Conservation (phyloP, 2,888 invertebrate genomes). For the Zonitis immaculata region DNA sequence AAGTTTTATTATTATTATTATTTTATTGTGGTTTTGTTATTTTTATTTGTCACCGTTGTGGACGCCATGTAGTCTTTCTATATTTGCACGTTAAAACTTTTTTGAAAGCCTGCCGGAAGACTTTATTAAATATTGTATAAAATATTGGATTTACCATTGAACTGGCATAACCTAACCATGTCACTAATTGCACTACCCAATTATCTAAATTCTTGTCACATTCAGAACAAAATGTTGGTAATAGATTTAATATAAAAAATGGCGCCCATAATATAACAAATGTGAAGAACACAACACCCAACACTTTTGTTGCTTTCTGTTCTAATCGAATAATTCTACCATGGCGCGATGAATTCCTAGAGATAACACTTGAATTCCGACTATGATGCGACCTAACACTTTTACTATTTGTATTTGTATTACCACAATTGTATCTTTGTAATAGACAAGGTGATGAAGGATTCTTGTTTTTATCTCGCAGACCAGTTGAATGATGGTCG, state of each 20-base stretch:
- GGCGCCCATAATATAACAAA: conserved; percentile 96
- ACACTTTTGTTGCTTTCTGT: conserved; percentile 93
- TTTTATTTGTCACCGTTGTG: conserved; percentile 50
- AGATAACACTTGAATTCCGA: conserved; percentile 75
- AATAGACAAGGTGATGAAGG: conserved; percentile 56
- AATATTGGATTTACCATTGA: conserved; percentile 95
- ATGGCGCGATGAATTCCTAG: conserved; percentile 75
- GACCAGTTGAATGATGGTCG: conserved; percentile 36
- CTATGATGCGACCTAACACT: conserved; percentile 67
- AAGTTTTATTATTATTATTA: no score
- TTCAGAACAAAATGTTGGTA: conserved; percentile 76
- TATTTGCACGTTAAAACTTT: conserved; percentile 78
- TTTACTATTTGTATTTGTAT: conserved; percentile 25
- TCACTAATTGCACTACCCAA: conserved; percentile 80
- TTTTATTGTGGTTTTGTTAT: conserved; percentile 16
- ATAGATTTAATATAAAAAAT: conserved; percentile 84
- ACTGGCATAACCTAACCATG: conserved; percentile 92
- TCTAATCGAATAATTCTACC: conserved; percentile 82
- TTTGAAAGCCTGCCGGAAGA: conserved; percentile 86
- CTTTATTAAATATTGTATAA: conserved; percentile 93
- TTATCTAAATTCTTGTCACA: conserved; percentile 72
- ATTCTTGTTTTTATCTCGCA: conserved; percentile 45
- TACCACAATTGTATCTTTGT: conserved; percentile 44
- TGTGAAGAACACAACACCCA: conserved; percentile 91
- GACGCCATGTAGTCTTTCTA: conserved; percentile 56